Percentiles rank a stretch among this genome's conserved stretches.
These are phyloP conservation scores for Latrodectus elegans DNA, from an alignment of 2,888 invertebrate genomes.

Conservation along the genomic window DNA sequence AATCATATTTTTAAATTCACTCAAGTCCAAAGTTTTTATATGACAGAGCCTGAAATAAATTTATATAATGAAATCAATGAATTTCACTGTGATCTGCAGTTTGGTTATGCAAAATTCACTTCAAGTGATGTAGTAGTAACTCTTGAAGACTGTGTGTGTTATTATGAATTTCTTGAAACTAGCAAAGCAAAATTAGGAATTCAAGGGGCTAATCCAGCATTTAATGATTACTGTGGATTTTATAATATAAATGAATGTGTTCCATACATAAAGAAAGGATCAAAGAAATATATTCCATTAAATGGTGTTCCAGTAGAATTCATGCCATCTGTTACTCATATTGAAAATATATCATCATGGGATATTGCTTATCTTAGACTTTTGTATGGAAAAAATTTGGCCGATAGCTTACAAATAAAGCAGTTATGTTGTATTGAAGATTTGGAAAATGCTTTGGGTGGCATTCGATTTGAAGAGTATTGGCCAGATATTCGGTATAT, in stretches of 20 bases:
- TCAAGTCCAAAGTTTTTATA: slow-evolving; percentile 92
- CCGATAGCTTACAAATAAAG: background rate
- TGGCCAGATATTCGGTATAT: slow-evolving; percentile 56
- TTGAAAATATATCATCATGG: slow-evolving; percentile 81
- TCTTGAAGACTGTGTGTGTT: slow-evolving; percentile 88
- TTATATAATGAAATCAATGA: slow-evolving; percentile 93
- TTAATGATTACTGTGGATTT: slow-evolving; percentile 65
- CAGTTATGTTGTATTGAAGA: slow-evolving; percentile 53
- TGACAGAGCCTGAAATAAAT: slow-evolving; percentile 91
- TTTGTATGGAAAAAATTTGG: slow-evolving; percentile 77
- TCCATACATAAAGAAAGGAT: slow-evolving; percentile 59
- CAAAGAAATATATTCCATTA: slow-evolving; percentile 68
- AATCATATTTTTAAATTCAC: slow-evolving; percentile 93
- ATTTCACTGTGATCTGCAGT: slow-evolving; percentile 92
- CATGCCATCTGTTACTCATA: slow-evolving; percentile 39
- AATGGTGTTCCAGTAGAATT: slow-evolving; percentile 50
- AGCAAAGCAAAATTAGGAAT: slow-evolving; percentile 76
- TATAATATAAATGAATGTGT: slow-evolving; percentile 41
- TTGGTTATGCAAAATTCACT: slow-evolving; percentile 90
- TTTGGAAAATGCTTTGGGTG: slow-evolving; percentile 45
- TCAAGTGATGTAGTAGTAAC: slow-evolving; percentile 92
- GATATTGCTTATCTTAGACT: slow-evolving; percentile 93
- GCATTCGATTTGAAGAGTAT: slow-evolving; percentile 51
- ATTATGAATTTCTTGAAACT: slow-evolving; percentile 91
- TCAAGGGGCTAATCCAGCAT: slow-evolving; percentile 20